Percentiles rank a stretch among this genome's conserved stretches.
These are phyloP conservation scores for Perithous albicinctus DNA, from an alignment of 2,888 invertebrate genomes.

Conservation along the genomic window DNA sequence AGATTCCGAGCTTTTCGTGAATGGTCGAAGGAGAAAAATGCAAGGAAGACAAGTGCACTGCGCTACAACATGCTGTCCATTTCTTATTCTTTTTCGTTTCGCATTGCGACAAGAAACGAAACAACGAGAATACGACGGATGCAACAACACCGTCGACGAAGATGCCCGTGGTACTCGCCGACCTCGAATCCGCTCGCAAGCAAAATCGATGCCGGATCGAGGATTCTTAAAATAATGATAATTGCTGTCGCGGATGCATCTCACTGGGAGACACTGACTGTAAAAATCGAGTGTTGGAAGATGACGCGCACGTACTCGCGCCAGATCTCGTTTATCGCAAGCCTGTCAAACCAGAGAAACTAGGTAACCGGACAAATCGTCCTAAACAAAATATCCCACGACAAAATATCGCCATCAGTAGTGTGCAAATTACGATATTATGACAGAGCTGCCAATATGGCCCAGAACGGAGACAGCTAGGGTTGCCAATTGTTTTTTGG, in stretches of 20 bases:
- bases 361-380: too few species aligned
- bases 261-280: neutral
- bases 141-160: neutral
- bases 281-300: neutral
- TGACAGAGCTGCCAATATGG: too few species aligned
- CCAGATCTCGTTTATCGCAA: slow-evolving; percentile 1
- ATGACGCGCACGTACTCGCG: neutral
- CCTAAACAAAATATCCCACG: too few species aligned
- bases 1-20: slow-evolving; percentile 25
- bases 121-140: slow-evolving; percentile 10
- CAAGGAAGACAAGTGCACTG: slow-evolving; percentile 36
- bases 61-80: neutral
- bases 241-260: slow-evolving; percentile 9
- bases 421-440: too few species aligned
- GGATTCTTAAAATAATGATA: slow-evolving; percentile 45
- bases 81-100: neutral
- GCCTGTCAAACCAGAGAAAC: neutral
- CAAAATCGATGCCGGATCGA: slow-evolving; percentile 2
- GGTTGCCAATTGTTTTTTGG: too few species aligned
- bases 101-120: slow-evolving; percentile 18
- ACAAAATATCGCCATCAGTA: too few species aligned
- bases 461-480: too few species aligned
- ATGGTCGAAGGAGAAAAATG: slow-evolving; percentile 2
- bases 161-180: slow-evolving; percentile 29
- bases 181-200: slow-evolving; percentile 40